Conservation (phyloP, 2,797 vertebrate genomes). For the Manis javanica region DNA sequence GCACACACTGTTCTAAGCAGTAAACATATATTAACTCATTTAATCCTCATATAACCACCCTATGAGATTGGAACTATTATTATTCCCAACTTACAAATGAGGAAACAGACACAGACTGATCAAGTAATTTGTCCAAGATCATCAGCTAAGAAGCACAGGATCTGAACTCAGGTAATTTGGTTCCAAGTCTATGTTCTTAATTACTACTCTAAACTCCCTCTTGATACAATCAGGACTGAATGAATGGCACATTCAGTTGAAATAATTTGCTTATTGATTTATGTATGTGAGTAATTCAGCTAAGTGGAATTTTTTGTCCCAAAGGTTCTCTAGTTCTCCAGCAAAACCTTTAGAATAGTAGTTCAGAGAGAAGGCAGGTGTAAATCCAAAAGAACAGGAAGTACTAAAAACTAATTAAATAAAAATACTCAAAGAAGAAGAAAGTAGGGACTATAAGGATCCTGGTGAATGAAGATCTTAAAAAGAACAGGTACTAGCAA, state of each 20-base stretch:
- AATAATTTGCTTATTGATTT: neutral
- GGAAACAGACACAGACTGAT: neutral
- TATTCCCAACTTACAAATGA: neutral
- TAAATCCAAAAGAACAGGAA: neutral
- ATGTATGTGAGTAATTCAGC: neutral
- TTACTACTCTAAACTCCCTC: neutral
- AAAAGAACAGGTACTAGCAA: neutral
- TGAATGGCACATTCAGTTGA: neutral
- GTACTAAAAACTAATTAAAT: neutral
- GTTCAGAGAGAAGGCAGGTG: neutral
- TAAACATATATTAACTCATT: neutral
- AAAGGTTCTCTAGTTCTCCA: neutral
- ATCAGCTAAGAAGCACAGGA: neutral
- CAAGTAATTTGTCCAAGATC: neutral
- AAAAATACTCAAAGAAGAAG: neutral
- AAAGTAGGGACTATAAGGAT: neutral
- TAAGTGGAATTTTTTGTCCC: neutral
- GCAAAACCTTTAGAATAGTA: neutral
- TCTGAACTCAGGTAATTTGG: neutral
- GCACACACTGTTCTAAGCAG: neutral
- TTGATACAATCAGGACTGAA: neutral
- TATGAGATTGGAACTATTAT: neutral
- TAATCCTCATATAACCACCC: neutral
- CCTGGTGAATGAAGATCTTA: neutral
- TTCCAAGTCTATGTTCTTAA: neutral